phyloP scores from a whole-genome alignment of 2,797 vertebrate genomes.

The Nannoperca obscura region DNA sequence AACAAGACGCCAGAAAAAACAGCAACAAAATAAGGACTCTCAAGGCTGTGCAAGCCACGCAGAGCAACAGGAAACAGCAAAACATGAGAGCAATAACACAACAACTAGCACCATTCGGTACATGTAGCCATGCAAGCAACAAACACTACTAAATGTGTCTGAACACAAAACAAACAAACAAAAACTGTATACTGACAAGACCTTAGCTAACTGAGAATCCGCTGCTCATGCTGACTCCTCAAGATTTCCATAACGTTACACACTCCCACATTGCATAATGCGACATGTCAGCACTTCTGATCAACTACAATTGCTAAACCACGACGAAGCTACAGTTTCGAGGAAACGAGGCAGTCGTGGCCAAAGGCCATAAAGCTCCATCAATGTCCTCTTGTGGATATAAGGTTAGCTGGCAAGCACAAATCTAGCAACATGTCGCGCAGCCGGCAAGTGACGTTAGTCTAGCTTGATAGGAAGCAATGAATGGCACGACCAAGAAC shows the following conservation, averaged over 20 bases:
- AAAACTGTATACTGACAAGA: neutral
- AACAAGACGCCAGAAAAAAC: no score
- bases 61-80: no score
- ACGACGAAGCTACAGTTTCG: constrained; percentile 4
- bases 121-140: no score
- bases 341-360: constrained; percentile 35
- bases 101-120: no score
- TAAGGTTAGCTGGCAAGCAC: neutral
- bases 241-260: neutral
- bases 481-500: constrained; percentile 43
- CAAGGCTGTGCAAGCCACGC: neutral
- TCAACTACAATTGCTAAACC: constrained; percentile 19
- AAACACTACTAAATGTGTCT: neutral
- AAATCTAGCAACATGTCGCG: neutral
- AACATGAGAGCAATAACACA: neutral
- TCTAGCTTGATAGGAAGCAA: constrained; percentile 9
- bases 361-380: constrained; percentile 64
- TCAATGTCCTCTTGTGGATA: constrained; percentile 15
- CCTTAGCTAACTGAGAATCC: no score
- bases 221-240: neutral
- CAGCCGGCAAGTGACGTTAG: neutral
- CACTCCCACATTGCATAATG: constrained; percentile 4
- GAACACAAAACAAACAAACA: neutral
- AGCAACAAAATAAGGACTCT: neutral
- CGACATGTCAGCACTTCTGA: constrained; percentile 63